phyloP scores from a whole-genome alignment of 2,888 invertebrate species.

The Drosophila rellima region DNA sequence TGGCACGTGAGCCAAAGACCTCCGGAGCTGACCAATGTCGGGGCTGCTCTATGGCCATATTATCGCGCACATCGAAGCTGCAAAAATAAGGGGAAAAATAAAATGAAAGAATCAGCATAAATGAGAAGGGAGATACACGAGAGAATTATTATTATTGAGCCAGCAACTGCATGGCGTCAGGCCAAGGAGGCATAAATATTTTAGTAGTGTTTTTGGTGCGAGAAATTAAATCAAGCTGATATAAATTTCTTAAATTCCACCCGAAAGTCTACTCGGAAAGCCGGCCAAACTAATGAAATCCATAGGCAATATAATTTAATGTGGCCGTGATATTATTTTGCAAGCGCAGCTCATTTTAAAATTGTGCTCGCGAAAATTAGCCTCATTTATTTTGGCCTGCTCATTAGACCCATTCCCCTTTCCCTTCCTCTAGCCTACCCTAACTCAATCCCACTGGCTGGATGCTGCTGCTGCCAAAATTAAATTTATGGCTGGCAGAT shows the following conservation, averaged over 20 bases:
- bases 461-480: conserved; percentile 55
- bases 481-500: conserved; percentile 69
- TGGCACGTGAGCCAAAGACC: conserved; percentile 94
- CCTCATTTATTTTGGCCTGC: conserved; percentile 67
- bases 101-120: neutral
- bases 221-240: conserved; percentile 35
- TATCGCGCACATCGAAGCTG: conserved; percentile 95
- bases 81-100: conserved; percentile 27
- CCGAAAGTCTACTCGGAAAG: neutral
- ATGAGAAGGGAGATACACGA: conserved; percentile 14
- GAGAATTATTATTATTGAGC: conserved; percentile 52
- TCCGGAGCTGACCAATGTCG: conserved; percentile 94
- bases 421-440: too few species aligned
- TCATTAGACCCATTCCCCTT: conserved; percentile 54
- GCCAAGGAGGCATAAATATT: conserved; percentile 45
- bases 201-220: conserved; percentile 1
- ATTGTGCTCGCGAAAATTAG: conserved; percentile 59
- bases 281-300: conserved; percentile 54
- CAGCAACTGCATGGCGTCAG: neutral
- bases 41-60: conserved; percentile 90
- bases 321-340: conserved; percentile 19
- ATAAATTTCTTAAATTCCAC: conserved; percentile 45
- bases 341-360: conserved; percentile 32
- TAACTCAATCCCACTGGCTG: conserved; percentile 1
- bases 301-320: conserved; percentile 55